Evolutionary conservation across 2,797 vertebrate genomes (phyloP).

Genomic region (Poeciliopsis gracilis): DNA sequence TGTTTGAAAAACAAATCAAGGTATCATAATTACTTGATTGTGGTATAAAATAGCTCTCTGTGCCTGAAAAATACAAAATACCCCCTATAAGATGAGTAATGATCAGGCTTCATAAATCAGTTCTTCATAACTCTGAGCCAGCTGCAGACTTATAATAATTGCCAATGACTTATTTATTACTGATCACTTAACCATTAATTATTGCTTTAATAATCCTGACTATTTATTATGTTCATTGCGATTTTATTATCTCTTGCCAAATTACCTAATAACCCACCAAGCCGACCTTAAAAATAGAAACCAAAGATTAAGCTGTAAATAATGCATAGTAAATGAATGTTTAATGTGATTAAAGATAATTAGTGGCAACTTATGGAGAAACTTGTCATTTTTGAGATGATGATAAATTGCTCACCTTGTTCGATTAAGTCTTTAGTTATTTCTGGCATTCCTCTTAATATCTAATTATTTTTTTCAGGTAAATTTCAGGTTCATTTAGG

Average conservation of each 20-base stretch:
- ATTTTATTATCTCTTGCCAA: constrained; percentile 7
- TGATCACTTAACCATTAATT: constrained; percentile 10
- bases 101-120: constrained; percentile 1
- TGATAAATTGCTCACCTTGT: background rate
- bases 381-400: background rate
- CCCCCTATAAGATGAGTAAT: constrained; percentile 1
- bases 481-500: background rate
- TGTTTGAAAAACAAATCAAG: background rate
- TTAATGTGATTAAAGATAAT: constrained; percentile 8
- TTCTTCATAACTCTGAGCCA: constrained; percentile 11
- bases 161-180: constrained; percentile 4
- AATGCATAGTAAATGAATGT: background rate
- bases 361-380: background rate
- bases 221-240: background rate
- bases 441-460: background rate
- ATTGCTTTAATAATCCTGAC: background rate
- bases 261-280: background rate
- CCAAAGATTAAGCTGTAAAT: constrained; percentile 4
- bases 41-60: too few species aligned
- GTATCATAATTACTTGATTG: background rate
- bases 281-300: background rate
- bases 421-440: background rate
- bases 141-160: background rate
- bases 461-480: constrained; percentile 7
- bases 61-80: too few species aligned